A percentile compares a stretch with the other conserved stretches of the same genome.
phyloP scores from a whole-genome alignment of 2,113 vertebrate genomes.

The Pavo muticus region DNA sequence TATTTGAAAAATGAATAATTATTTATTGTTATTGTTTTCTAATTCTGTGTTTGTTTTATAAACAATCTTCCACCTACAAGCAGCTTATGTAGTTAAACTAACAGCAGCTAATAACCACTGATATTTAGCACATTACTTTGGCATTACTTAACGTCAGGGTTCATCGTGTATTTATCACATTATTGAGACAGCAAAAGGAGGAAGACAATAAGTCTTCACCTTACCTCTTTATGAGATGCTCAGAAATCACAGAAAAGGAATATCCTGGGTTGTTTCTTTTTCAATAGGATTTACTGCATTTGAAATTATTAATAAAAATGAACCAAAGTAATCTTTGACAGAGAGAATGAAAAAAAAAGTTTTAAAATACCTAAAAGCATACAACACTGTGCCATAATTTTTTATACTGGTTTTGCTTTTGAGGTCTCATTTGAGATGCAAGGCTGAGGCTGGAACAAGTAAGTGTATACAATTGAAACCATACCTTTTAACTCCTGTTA shows the following conservation, averaged over 20 bases:
- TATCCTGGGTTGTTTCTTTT: not conserved
- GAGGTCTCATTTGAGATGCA: not conserved
- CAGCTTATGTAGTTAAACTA: not conserved
- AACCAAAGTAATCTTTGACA: not conserved
- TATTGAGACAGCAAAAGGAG: not conserved
- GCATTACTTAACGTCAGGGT: not conserved
- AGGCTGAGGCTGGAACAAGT: not conserved
- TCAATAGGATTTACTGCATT: not conserved
- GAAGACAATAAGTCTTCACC: not conserved
- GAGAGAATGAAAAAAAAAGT: not conserved
- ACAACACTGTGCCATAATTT: rapidly evolving
- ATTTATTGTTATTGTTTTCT: not conserved
- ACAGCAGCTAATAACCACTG: not conserved
- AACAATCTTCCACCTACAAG: not conserved
- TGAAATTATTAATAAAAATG: not conserved
- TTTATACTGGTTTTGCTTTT: not conserved
- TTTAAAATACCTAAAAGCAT: not conserved
- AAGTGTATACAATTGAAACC: not conserved
- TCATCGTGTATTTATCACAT: rapidly evolving
- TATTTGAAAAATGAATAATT: not conserved
- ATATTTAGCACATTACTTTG: not conserved
- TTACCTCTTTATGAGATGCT: not conserved
- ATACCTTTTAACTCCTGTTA: not conserved
- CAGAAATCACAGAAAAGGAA: not conserved
- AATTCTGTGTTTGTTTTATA: not conserved